Evolutionary conservation across 2,113 vertebrate genomes (phyloP).

Genomic region (Cynopterus brachyotis): DNA sequence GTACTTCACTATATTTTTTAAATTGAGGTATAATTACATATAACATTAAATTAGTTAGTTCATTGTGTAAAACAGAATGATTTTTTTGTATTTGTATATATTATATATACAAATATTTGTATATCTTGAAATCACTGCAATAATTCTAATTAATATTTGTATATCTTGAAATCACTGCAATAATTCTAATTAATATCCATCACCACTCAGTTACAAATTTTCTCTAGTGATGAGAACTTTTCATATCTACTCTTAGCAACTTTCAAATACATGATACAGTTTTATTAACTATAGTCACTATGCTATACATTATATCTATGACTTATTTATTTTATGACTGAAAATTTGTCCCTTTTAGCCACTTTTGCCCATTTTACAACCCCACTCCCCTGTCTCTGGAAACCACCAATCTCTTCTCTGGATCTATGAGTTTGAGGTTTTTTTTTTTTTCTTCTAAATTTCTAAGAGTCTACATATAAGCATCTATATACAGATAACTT

Average conservation of each 20-base stretch:
- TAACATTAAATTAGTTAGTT: neutral
- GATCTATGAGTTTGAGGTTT: neutral
- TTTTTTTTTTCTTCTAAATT: neutral
- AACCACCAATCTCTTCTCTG: neutral
- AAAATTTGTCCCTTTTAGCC: neutral
- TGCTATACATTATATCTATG: neutral
- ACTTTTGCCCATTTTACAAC: neutral
- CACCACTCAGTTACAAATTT: neutral
- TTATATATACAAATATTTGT: no score
- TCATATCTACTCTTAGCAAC: neutral
- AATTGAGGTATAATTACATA: neutral
- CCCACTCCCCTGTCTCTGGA: neutral
- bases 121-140: neutral
- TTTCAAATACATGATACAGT: neutral
- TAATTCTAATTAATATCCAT: neutral
- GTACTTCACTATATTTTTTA: neutral
- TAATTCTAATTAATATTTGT: neutral
- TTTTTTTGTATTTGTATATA: no score
- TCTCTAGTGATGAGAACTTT: neutral
- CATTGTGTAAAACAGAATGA: neutral
- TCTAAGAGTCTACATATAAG: neutral
- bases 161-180: neutral
- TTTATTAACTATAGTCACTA: neutral
- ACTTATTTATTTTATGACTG: neutral
- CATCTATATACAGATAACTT: neutral